Conservation (phyloP, 2,888 invertebrate species). For the Fragum fragum region DNA sequence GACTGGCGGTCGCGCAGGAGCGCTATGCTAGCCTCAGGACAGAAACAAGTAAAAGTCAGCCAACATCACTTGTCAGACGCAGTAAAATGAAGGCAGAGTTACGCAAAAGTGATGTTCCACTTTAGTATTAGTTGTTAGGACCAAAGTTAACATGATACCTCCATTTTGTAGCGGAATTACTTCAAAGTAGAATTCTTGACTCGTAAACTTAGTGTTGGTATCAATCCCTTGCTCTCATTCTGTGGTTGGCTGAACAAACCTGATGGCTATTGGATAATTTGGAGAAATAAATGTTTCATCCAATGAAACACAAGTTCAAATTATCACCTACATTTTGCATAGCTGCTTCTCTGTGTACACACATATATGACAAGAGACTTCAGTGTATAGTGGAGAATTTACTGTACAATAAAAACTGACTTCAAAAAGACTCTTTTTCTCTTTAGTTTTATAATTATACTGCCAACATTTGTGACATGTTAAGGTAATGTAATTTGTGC, state of each 20-base stretch:
- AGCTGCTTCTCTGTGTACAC: constrained; percentile 13
- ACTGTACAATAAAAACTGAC: background rate
- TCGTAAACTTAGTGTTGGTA: background rate
- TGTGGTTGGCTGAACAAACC: background rate
- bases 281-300: constrained; percentile 9
- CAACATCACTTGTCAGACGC: constrained; percentile 54
- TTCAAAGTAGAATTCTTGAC: background rate
- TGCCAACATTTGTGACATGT: constrained; percentile 16
- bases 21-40: constrained; percentile 53
- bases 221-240: background rate
- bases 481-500: constrained; percentile 11
- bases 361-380: background rate
- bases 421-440: background rate
- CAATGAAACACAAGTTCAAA: constrained; percentile 10
- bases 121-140: constrained; percentile 7
- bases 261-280: constrained; percentile 10
- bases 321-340: background rate
- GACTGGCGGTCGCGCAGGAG: constrained; percentile 64
- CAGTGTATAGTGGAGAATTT: constrained; percentile 7
- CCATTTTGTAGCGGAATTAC: background rate
- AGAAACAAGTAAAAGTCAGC: constrained; percentile 21
- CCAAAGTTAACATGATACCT: background rate
- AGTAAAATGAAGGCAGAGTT: constrained; percentile 42
- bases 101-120: constrained; percentile 54
- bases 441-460: constrained; percentile 10